These are phyloP conservation scores for Drosophila villosipedis DNA, from an alignment of 2,888 invertebrate species.

Conservation along the genomic window DNA sequence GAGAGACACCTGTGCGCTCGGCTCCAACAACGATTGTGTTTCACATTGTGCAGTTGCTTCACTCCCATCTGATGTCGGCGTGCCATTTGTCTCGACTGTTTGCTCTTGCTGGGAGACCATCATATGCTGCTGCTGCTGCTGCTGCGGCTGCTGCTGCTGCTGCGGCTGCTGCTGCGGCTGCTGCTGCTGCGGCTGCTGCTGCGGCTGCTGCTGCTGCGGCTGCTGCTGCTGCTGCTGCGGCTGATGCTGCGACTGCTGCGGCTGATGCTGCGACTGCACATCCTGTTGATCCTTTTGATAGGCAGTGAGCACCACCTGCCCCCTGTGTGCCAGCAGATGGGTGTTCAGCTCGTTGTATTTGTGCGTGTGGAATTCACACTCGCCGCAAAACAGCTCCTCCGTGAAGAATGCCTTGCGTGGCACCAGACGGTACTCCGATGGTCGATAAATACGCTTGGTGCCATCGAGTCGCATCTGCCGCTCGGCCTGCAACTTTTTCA, in stretches of 20 bases:
- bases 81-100: background rate
- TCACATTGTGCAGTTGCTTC: background rate
- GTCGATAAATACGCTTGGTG: slow-evolving; percentile 85
- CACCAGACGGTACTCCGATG: slow-evolving; percentile 88
- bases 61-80: background rate
- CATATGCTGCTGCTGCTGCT: background rate
- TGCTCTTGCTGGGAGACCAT: background rate
- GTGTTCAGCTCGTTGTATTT: slow-evolving; percentile 89
- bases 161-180: background rate
- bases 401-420: slow-evolving; percentile 89
- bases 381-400: slow-evolving; percentile 87
- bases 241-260: too few species aligned
- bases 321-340: slow-evolving; percentile 85
- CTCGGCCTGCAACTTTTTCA: slow-evolving; percentile 59
- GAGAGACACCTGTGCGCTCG: slow-evolving; percentile 13
- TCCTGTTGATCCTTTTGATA: slow-evolving; percentile 49
- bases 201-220: background rate
- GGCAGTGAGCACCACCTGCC: slow-evolving; percentile 87
- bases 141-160: too few species aligned
- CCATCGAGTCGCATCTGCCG: slow-evolving; percentile 67
- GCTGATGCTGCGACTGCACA: background rate
- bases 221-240: background rate
- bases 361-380: slow-evolving; percentile 90
- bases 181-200: background rate
- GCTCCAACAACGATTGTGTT: background rate